A percentile compares a stretch with the other conserved stretches of the same genome.
These are phyloP conservation scores for Okamejei kenojei DNA, from an alignment of 2,797 vertebrate species.

Conservation along the genomic window DNA sequence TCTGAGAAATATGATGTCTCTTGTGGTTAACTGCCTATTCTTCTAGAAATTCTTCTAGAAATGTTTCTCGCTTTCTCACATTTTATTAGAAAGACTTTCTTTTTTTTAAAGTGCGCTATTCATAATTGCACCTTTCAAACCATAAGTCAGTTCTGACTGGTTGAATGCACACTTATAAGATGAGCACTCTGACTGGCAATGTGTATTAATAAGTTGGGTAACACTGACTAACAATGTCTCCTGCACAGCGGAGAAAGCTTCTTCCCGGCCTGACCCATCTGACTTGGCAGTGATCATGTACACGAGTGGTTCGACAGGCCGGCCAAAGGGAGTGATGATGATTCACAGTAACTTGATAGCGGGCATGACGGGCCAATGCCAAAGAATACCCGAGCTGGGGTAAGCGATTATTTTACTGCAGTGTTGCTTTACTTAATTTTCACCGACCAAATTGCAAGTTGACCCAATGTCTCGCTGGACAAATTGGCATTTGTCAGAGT, in stretches of 20 bases:
- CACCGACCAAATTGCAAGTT: not conserved
- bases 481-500: not conserved
- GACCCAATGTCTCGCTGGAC: not conserved
- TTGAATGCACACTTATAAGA: not conserved
- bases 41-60: not conserved
- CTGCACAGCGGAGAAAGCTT: slow-evolving; percentile 58
- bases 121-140: not conserved
- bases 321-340: slow-evolving; percentile 94
- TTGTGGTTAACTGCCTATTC: not conserved
- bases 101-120: not conserved
- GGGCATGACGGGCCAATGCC: slow-evolving; percentile 93
- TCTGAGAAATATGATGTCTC: too few relatives aligned
- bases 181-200: not conserved
- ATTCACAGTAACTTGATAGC: slow-evolving; percentile 86
- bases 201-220: not conserved
- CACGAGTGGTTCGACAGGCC: slow-evolving; percentile 91
- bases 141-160: not conserved
- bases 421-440: not conserved
- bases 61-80: not conserved
- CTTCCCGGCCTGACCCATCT: slow-evolving; percentile 68
- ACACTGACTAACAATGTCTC: slow-evolving; percentile 37
- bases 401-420: slow-evolving; percentile 53
- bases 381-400: slow-evolving; percentile 92
- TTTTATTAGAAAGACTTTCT: not conserved
- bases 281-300: slow-evolving; percentile 95